These are phyloP conservation scores for Phorcus lineatus DNA, from an alignment of 2,888 invertebrate genomes.

Conservation along the genomic window DNA sequence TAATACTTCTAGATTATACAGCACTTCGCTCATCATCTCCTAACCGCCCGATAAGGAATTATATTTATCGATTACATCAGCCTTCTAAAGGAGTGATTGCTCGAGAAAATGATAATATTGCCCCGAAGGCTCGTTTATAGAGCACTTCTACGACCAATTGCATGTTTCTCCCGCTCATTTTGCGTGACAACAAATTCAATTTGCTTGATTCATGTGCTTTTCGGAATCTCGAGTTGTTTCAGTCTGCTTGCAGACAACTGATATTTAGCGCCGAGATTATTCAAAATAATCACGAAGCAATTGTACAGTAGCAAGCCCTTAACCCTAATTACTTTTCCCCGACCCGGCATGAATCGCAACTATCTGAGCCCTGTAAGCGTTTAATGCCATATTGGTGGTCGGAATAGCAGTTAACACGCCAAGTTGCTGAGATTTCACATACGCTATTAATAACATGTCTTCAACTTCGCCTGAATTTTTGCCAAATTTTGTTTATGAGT, in stretches of 20 bases:
- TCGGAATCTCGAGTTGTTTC: constrained; percentile 1
- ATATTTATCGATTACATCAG: constrained; percentile 13
- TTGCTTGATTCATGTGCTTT: constrained; percentile 15
- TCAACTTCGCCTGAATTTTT: background rate
- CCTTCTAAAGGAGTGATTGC: constrained; percentile 9
- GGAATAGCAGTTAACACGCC: background rate
- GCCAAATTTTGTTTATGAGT: constrained; percentile 7
- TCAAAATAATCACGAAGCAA: constrained; percentile 4
- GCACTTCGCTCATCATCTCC: constrained; percentile 3
- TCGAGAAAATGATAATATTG: constrained; percentile 13
- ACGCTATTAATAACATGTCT: constrained; percentile 11
- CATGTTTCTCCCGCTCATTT: background rate
- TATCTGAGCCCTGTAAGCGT: background rate
- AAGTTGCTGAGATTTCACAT: background rate
- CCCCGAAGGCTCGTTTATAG: constrained; percentile 13
- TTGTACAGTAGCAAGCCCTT: constrained; percentile 7
- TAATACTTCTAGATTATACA: constrained; percentile 8
- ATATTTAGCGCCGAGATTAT: constrained; percentile 8
- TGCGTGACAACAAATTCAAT: constrained; percentile 11
- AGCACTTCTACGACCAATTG: constrained; percentile 15
- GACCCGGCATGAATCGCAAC: background rate
- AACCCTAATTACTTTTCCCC: constrained; percentile 11
- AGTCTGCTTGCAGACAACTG: constrained; percentile 6
- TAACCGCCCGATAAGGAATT: constrained; percentile 11
- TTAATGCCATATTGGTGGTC: constrained; percentile 6